phyloP scores from a whole-genome alignment of 2,797 vertebrate genomes.

The Fringilla coelebs region DNA sequence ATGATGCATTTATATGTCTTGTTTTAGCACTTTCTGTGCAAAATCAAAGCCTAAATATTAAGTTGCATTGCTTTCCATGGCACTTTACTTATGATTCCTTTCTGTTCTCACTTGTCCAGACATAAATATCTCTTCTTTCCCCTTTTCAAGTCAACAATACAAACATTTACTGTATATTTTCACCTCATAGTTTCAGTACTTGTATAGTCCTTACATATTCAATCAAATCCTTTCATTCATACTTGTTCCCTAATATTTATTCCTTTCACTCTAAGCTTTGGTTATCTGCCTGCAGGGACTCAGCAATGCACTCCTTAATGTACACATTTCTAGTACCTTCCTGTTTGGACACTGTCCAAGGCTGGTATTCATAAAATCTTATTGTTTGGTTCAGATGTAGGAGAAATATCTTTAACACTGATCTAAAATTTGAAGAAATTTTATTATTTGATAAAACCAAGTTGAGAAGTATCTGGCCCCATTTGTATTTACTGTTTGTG shows the following conservation, averaged over 20 bases:
- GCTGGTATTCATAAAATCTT: conserved; percentile 9
- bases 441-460: conserved; percentile 14
- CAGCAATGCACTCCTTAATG: conserved; percentile 40
- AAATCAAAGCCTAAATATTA: conserved; percentile 36
- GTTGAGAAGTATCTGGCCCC: not conserved
- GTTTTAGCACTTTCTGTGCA: not conserved
- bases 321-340: conserved; percentile 24
- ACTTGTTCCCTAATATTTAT: conserved; percentile 39
- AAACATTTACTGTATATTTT: conserved; percentile 53
- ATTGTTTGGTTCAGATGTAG: not conserved
- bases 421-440: not conserved
- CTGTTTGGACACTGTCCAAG: conserved; percentile 40
- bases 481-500: not conserved
- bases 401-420: conserved; percentile 4
- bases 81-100: conserved; percentile 7
- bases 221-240: conserved; percentile 60
- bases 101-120: not conserved
- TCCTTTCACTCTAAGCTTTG: conserved; percentile 48
- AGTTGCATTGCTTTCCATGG: conserved; percentile 22
- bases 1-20: not conserved
- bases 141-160: conserved; percentile 54
- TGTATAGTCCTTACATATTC: conserved; percentile 42
- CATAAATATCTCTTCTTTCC: conserved; percentile 19
- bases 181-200: conserved; percentile 53
- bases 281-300: conserved; percentile 46